Base-by-base conservation (phyloP, 1,140 invertebrate species). In the Calycopis cecrops region DNA sequence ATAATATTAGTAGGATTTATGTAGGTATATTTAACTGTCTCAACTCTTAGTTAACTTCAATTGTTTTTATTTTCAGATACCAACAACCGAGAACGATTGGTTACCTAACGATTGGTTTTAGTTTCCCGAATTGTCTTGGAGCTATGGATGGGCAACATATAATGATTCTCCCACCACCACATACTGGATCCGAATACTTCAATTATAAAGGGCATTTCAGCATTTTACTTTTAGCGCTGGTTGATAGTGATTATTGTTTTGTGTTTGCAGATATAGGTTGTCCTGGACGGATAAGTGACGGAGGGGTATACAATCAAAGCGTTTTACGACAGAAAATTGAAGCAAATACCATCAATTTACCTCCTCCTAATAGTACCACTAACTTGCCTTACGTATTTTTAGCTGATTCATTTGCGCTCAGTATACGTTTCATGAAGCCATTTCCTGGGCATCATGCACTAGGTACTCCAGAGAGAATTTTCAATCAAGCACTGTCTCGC, bases 111-210 rank as follows among this genome's bases (percentile, higher is more conserved):
- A 21, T 62, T 57, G 61, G 59, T 57, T 74, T 67, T 28, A 65
- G 55, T 16, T 77, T 85, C 58, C 80, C 78, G 38, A 88, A n/a
- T n/a, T n/a, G n/a, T n/a, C n/a, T n/a, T n/a, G n/a, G n/a, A n/a
- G n/a, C n/a, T n/a, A n/a, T n/a, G 4, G 89, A 90, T 69, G 88
- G 89, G 1, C 90, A 90, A 57, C 88, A 91, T 65, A 50, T 90
- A 17, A 52, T 65, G 1, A 80, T 89, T 35, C 55, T 75, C 64
- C 56, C 49, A 1, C 88, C 89, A 40, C 6, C 38, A 16, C 62
- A 77, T 34, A 75, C 70, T 59, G 89, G 89, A 51, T 63, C 69
- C 4, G 62, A 74, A 9, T 91, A 73, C 78, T 88, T 72, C 44
- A 91, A 90, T 65, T 90, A 90, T 57, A 91, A 90, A 56, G 62